Percentiles rank a stretch among this genome's conserved stretches.
phyloP scores from a whole-genome alignment of 2,113 vertebrate genomes.

The Catharus bicknelli region DNA sequence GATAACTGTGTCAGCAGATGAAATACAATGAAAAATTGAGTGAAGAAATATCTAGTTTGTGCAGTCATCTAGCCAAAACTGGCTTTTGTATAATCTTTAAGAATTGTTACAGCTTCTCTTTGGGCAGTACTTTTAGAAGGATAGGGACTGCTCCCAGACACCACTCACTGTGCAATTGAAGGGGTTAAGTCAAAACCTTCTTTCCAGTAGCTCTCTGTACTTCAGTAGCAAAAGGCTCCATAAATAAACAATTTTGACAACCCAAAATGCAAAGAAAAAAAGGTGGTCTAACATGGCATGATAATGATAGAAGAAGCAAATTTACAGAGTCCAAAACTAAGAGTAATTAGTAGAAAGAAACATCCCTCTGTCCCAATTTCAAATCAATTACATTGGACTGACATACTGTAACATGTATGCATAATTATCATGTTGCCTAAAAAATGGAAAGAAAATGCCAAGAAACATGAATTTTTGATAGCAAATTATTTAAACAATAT shows the following conservation, averaged over 20 bases:
- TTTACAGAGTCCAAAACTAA: not conserved
- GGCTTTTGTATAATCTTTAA: not conserved
- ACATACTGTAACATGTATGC: not conserved
- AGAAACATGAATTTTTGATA: not conserved
- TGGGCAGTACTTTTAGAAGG: not conserved
- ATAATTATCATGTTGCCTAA: not conserved
- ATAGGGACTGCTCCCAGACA: not conserved
- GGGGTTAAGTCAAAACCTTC: not conserved
- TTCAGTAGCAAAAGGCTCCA: not conserved
- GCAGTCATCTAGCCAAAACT: not conserved
- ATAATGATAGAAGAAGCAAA: not conserved
- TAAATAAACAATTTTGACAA: not conserved
- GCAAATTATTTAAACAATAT: not conserved
- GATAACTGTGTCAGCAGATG: not conserved
- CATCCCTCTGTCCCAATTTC: not conserved
- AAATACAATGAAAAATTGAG: not conserved
- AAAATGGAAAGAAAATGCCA: not conserved
- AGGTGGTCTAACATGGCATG: not conserved
- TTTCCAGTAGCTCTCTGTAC: not conserved
- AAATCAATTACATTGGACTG: not conserved
- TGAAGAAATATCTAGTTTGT: not conserved
- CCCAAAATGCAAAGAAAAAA: not conserved
- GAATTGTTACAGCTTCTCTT: not conserved
- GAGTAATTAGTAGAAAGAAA: not conserved
- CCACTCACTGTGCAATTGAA: not conserved